Base-by-base conservation (phyloP, 2,113 vertebrate genomes). In the Notarius lentiginosus region DNA sequence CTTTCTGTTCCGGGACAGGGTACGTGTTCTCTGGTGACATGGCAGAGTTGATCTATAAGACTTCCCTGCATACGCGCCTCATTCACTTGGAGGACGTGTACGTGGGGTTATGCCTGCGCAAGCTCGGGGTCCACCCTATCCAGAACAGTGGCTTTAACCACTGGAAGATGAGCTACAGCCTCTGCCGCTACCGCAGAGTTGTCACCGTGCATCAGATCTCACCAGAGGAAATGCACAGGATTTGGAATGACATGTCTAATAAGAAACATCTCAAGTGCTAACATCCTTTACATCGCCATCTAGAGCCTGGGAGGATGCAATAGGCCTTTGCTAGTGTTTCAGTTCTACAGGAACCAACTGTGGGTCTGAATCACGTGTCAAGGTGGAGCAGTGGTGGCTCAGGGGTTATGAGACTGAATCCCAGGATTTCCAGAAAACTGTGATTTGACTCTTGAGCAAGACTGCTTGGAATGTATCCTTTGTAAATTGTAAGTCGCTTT, bases 101-200 rank as follows among this genome's bases (percentile, higher is more conserved):
- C 0, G 98, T 99, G 10, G 98, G 98, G 73, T 93, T 99, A 83
- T 99, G 98, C 92, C 96, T 99, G 85, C 96, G 97, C 30, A 99
- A 98, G 90, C 94, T 99, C 83, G 98, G 97, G 90, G 98, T 99
- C 84, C 98, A 99, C 91, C 98, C 98, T 70, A 98, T 99, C 92
- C 98, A 99, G 94, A 99, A 99, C 96, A 99, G 97, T 92, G 98
- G 98, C 89, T 99, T 99, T 93, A 99, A 99, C 95, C 98, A 99
- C 95, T 99, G 98, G 98, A 99, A 99, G 94, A 99, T 99, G 97
- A 97, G 97, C 72, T 99, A 99, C 89, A 99, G 98, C 90, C 96
- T 99, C 61, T 99, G 98, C 90, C 95, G 98, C 89, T 99, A 99
- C 90, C 97, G 98, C 55, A 95, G 98, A 4, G 96, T 99, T 65